A percentile compares a stretch with the other conserved stretches of the same genome.
Conservation (phyloP, 2,113 vertebrate genomes). For the Herpetotheres cachinnans region DNA sequence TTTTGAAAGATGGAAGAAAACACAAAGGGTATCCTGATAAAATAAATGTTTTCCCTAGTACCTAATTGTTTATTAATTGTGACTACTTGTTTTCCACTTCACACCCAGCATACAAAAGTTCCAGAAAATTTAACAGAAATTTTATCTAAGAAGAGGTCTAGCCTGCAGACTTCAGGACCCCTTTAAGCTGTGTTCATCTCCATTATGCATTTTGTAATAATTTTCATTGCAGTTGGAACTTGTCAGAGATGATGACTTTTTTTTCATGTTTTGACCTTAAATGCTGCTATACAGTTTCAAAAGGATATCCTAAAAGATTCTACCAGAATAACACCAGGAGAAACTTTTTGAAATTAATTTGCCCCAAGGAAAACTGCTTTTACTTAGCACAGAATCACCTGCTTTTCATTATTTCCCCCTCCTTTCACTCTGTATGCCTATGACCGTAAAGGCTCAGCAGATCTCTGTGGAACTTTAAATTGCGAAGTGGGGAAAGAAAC, state of each 20-base stretch:
- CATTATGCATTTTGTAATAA: neutral
- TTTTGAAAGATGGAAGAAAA: neutral
- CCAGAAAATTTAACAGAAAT: neutral
- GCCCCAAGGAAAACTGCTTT: neutral
- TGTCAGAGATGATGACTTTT: neutral
- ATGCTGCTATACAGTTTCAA: neutral
- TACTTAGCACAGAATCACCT: neutral
- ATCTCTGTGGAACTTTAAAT: constrained; percentile 39
- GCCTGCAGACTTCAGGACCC: neutral
- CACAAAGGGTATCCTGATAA: neutral
- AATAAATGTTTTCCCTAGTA: neutral
- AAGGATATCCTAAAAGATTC: neutral
- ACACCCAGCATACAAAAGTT: neutral
- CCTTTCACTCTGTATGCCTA: neutral
- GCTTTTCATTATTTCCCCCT: constrained; percentile 27
- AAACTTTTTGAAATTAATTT: neutral
- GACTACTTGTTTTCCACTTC: neutral
- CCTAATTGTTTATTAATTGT: neutral
- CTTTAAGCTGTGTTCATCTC: neutral
- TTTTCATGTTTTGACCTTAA: neutral
- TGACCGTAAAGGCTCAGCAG: neutral
- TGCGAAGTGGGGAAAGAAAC: neutral
- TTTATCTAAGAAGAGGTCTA: neutral
- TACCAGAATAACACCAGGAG: neutral
- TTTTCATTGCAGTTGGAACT: neutral